Conservation (phyloP, 2,888 invertebrate species). For the Ametastegia equiseti region DNA sequence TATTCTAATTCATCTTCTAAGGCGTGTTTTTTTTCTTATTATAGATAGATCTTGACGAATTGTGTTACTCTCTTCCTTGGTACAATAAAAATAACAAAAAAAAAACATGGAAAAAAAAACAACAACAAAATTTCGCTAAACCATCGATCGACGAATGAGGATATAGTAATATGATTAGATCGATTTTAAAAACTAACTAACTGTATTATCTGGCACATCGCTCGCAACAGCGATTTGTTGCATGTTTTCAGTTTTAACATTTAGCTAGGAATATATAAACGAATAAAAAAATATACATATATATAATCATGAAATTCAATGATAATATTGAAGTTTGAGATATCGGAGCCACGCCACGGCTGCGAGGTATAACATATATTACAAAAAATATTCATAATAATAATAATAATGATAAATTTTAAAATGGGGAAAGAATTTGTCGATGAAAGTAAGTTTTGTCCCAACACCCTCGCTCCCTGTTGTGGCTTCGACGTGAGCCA, state of each 20-base stretch:
- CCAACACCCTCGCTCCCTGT: constrained; percentile 47
- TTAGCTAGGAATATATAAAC: constrained; percentile 62
- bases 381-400: no score
- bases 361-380: constrained; percentile 17
- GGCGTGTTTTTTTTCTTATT: no score
- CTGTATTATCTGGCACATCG: constrained; percentile 53
- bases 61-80: no score
- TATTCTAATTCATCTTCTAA: neutral
- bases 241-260: constrained; percentile 58
- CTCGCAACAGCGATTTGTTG: constrained; percentile 57
- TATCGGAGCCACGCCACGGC: constrained; percentile 47
- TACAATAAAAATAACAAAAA: no score
- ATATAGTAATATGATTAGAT: neutral
- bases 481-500: constrained; percentile 47
- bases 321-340: constrained; percentile 45
- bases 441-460: neutral
- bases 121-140: no score
- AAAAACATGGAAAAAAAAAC: no score
- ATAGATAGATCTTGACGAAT: no score
- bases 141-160: no score
- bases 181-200: constrained; percentile 5
- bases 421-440: constrained; percentile 24
- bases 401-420: no score
- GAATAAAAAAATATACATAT: no score
- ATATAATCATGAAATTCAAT: constrained; percentile 37